A percentile compares a stretch with the other conserved stretches of the same genome.
Evolutionary conservation across 2,888 invertebrate genomes (phyloP).

Genomic region (Ophion obscuratus): DNA sequence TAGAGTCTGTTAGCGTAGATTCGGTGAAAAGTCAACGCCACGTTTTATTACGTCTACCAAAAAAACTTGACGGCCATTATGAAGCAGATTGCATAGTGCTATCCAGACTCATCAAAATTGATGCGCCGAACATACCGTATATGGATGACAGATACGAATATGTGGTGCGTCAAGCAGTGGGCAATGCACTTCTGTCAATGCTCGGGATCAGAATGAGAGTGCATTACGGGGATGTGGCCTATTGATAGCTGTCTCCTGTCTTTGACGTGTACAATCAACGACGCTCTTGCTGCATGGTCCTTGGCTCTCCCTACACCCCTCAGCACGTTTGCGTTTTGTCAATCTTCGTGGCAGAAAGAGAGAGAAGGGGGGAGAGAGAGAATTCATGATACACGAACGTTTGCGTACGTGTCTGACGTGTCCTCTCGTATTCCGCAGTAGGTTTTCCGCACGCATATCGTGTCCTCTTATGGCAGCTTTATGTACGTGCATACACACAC

Average conservation of each 20-base stretch:
- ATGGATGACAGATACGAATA: slow-evolving; percentile 2
- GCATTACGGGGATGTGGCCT: slow-evolving; percentile 68
- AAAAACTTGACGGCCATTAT: no score
- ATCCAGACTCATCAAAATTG: not conserved
- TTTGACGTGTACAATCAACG: slow-evolving; percentile 69
- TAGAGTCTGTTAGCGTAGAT: no score
- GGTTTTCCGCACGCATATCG: slow-evolving; percentile 43
- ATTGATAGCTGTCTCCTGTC: slow-evolving; percentile 75
- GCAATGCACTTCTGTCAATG: slow-evolving; percentile 15
- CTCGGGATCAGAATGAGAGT: slow-evolving; percentile 53
- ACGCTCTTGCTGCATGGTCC: slow-evolving; percentile 30
- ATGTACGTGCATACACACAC: slow-evolving; percentile 27
- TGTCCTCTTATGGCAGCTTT: slow-evolving; percentile 43
- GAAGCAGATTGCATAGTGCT: no score
- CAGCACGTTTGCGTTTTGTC: slow-evolving; percentile 18
- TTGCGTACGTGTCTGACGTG: slow-evolving; percentile 38
- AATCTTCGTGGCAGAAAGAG: not conserved
- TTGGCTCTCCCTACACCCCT: not conserved
- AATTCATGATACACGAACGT: slow-evolving; percentile 28
- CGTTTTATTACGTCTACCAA: no score
- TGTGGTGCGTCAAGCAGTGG: not conserved
- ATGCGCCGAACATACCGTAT: not conserved
- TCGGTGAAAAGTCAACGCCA: no score
- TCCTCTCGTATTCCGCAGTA: slow-evolving; percentile 23
- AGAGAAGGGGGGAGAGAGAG: slow-evolving; percentile 10